Evolutionary conservation across 30 jellyfish, hydroid and myxozoan species (phyloP), one percentile per base, ranked within the genome.

Genomic region (Rhopilema esculentum): DNA sequence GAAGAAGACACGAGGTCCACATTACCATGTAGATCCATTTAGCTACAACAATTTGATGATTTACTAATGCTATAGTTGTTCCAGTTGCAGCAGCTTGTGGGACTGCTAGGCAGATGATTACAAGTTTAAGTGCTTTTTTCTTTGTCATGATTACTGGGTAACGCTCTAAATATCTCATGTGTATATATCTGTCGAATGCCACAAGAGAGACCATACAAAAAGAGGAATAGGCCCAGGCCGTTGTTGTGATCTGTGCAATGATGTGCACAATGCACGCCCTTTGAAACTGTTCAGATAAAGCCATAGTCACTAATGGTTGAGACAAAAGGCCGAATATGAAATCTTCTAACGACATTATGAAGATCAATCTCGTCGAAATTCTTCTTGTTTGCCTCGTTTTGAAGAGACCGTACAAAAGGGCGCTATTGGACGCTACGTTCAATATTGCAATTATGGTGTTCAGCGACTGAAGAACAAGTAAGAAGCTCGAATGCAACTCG

Each of bases 101-200:
- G 40, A 31, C 49, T 2, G 21, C 16, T 9, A 40, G 23, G 70
- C 70, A 21, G 28, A 16, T 9, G 31, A 40, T 6, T 73, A 18
- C n/a, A 21, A 73, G 16, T 22, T 32, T 8, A 40, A 31, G 27
- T n/a, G 50, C 69, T 18, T 27, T 50, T 22, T 26, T 64, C 27
- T 22, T 80, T 31, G 72, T 28, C 90, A 80, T 48, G 48, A 80
- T 33, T 19, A 49, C 21, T 22, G 82, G 27, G 40, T 80, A 80
- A 16, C 67, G 71, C 27, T 16, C 30, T 12, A 66, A 29, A 24
- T 65, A 80, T 20, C 49, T 80, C 81, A 80, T 80, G 73, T 80
- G 90, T 50, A 80, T 18, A 57, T 28, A 80, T 29, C 90, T 24
- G 29, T 80, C 90, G 26, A 63, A 18, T 23, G 90, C 90, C 30